Evolutionary conservation across 2,888 invertebrate genomes (phyloP).

Genomic region (Horisme vitalbata): DNA sequence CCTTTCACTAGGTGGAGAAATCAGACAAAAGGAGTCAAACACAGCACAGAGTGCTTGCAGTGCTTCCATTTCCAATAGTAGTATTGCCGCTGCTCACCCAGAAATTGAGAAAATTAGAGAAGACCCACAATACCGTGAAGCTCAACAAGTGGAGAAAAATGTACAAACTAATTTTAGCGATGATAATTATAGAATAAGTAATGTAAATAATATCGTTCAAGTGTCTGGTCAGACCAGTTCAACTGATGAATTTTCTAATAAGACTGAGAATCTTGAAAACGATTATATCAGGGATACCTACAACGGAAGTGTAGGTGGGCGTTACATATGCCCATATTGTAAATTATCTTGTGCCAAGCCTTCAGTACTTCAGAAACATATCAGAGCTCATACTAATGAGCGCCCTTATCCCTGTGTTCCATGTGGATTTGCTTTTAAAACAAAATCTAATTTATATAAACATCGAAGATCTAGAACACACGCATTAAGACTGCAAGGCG

Average conservation of each 20-base stretch:
- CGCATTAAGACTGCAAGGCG: slow-evolving; percentile 85
- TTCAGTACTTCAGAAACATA: slow-evolving; percentile 96
- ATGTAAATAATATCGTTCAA: slow-evolving; percentile 76
- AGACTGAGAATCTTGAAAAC: slow-evolving; percentile 81
- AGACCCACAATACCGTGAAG: slow-evolving; percentile 50
- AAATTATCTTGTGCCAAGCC: slow-evolving; percentile 95
- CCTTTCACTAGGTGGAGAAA: slow-evolving; percentile 58
- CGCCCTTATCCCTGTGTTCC: slow-evolving; percentile 94
- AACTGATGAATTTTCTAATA: slow-evolving; percentile 79
- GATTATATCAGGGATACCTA: slow-evolving; percentile 76
- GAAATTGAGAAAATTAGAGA: slow-evolving; percentile 75
- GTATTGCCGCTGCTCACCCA: slow-evolving; percentile 74
- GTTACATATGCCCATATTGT: slow-evolving; percentile 94
- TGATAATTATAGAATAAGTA: slow-evolving; percentile 73
- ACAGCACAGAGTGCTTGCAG: slow-evolving; percentile 56
- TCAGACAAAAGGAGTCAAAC: slow-evolving; percentile 59
- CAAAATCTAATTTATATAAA: slow-evolving; percentile 96
- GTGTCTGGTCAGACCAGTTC: slow-evolving; percentile 80
- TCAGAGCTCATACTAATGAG: slow-evolving; percentile 96
- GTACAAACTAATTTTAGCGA: slow-evolving; percentile 81
- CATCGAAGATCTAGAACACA: slow-evolving; percentile 91
- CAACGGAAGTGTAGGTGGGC: slow-evolving; percentile 80
- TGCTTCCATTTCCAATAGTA: slow-evolving; percentile 69
- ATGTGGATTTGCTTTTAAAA: slow-evolving; percentile 96
- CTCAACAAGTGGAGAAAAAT: slow-evolving; percentile 65